Evolutionary conservation across 2,113 vertebrate genomes (phyloP).

Genomic region (Dicaeum eximium): DNA sequence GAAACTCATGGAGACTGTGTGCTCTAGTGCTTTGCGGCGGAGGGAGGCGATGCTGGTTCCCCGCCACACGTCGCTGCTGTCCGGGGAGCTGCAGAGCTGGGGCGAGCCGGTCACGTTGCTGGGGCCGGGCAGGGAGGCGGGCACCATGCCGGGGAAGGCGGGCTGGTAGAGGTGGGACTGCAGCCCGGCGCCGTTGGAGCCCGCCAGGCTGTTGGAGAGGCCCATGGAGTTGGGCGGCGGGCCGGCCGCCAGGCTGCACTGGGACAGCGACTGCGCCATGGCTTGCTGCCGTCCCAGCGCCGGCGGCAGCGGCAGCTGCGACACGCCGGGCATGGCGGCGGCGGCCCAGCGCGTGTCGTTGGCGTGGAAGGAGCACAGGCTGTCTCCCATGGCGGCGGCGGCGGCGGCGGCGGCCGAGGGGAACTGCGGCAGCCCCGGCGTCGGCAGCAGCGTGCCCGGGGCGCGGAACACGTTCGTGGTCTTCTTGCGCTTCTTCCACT

Average conservation of each 20-base stretch:
- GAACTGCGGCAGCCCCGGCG: constrained; percentile 88
- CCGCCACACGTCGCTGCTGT: constrained; percentile 97
- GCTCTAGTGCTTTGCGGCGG: constrained; percentile 96
- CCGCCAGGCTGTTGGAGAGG: constrained; percentile 88
- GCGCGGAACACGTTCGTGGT: constrained; percentile 95
- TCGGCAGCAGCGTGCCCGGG: constrained; percentile 92
- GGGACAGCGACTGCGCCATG: constrained; percentile 94
- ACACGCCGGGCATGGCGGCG: constrained; percentile 86
- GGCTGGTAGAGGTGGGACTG: constrained; percentile 98
- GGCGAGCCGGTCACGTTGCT: constrained; percentile 92
- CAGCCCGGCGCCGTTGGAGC: constrained; percentile 90
- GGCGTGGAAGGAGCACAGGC: constrained; percentile 96
- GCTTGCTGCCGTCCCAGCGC: constrained; percentile 89
- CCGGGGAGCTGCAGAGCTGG: constrained; percentile 95
- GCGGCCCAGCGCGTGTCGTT: constrained; percentile 96
- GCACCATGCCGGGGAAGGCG: constrained; percentile 93
- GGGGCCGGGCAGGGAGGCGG: constrained; percentile 89
- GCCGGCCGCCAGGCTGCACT: constrained; percentile 90
- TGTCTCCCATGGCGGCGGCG: constrained; percentile 93
- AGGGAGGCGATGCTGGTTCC: constrained; percentile 97
- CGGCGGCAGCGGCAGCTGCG: constrained; percentile 90
- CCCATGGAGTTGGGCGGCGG: constrained; percentile 93
- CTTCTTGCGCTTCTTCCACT: constrained; percentile 99
- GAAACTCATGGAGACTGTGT: constrained; percentile 99
- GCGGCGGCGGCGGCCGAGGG: constrained; percentile 86